Percentiles rank a stretch among this genome's conserved stretches.
Conservation (phyloP, 2,888 invertebrate species). For the Tuberolachnus salignus region DNA sequence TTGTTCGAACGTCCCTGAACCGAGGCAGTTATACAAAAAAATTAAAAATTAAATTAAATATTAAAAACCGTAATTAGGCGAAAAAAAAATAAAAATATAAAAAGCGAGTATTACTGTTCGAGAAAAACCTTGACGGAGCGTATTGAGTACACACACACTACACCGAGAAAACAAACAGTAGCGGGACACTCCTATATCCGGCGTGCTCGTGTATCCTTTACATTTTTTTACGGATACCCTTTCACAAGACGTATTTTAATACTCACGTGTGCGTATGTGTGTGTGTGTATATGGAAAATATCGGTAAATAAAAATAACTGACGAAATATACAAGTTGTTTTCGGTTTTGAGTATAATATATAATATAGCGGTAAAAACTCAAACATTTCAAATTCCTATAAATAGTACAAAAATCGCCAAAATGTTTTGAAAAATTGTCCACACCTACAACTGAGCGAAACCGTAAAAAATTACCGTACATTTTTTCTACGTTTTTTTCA, state of each 20-base stretch:
- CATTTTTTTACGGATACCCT: conserved; percentile 17
- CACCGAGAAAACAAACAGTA: conserved; percentile 49
- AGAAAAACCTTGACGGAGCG: conserved; percentile 34
- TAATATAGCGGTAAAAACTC: neutral
- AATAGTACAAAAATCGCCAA: neutral
- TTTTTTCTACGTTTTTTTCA: no score
- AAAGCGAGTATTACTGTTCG: neutral
- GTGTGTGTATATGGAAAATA: conserved; percentile 13
- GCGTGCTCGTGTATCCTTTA: conserved; percentile 39
- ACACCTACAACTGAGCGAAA: no score
- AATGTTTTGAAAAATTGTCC: no score
- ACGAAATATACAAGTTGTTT: neutral
- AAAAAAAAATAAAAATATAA: conserved; percentile 7
- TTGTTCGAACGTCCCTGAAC: no score
- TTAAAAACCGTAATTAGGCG: no score
- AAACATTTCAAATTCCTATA: no score
- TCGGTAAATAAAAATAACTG: conserved; percentile 12
- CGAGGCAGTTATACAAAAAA: no score
- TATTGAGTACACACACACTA: conserved; percentile 12
- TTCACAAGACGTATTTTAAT: neutral
- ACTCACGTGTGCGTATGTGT: neutral
- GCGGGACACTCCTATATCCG: conserved; percentile 55
- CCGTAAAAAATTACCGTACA: no score
- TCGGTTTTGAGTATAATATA: conserved; percentile 3
- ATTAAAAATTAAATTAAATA: no score